A percentile compares a stretch with the other conserved stretches of the same genome.
Conservation (phyloP, 2,113 vertebrate species). For the Chloropsis cyanopogon region DNA sequence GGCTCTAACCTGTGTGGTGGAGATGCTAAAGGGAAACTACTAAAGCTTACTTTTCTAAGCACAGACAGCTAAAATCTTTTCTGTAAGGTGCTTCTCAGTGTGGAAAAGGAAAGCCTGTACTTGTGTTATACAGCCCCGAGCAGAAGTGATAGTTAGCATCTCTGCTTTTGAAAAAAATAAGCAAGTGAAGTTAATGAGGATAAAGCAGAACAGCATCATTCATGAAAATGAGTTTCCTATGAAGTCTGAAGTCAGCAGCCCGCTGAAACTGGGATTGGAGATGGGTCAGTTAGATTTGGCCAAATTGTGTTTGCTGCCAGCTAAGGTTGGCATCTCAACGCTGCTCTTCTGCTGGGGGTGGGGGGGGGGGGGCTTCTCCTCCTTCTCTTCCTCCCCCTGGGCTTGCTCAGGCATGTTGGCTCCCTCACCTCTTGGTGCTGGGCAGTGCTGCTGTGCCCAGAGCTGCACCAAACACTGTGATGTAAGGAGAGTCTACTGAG, state of each 20-base stretch:
- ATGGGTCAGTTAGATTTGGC: neutral
- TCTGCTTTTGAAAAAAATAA: neutral
- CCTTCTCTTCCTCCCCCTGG: neutral
- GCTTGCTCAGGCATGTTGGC: accelerated
- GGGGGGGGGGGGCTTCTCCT: neutral
- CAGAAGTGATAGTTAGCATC: neutral
- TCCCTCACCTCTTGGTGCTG: neutral
- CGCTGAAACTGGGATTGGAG: neutral
- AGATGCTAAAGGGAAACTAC: neutral
- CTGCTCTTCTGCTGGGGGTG: neutral
- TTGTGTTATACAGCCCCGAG: neutral
- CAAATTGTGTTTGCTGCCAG: neutral
- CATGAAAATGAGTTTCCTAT: neutral
- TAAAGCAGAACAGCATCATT: neutral
- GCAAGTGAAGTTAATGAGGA: neutral
- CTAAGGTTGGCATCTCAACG: neutral
- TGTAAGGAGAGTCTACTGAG: neutral
- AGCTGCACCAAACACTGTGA: accelerated
- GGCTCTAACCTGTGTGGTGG: neutral
- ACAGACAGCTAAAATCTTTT: neutral
- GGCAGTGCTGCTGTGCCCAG: neutral
- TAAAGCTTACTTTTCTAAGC: neutral
- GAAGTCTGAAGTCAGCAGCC: neutral
- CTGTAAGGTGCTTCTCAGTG: neutral
- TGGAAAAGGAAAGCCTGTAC: neutral